Evolutionary conservation across 1,140 invertebrate genomes (phyloP), one percentile per base, ranked within the genome.

Genomic region (Pemphigus obesinymphae): DNA sequence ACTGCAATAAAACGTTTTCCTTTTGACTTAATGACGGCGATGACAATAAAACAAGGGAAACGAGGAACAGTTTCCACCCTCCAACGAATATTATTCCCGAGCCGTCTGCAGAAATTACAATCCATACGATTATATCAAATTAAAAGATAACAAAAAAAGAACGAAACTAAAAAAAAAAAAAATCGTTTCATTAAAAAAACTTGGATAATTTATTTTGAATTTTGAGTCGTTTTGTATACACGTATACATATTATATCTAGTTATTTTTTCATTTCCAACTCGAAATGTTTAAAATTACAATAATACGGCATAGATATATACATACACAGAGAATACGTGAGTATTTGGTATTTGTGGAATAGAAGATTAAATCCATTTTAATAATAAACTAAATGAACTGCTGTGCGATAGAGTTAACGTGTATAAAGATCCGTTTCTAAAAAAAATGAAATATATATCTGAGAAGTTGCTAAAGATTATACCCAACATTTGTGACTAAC

Each of bases 121-220:
- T 72, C n/a, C 29, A 45, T 50, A 75, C 20, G 48, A 43, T 58
- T 58, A 26, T 58, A 58, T 76, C 50, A 76, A 17, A 58, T 76
- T 76, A 58, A 76, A 76, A 76, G 73, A 76, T 76, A 76, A 76
- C 53, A 3, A 37, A 76, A 73, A n/a, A n/a, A n/a, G n/a, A n/a
- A n/a, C n/a, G n/a, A 26, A 23, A 26, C 34, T 73, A 31, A 37
- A 13, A 2, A 2, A 23, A 40, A 68, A 37, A 11, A 66, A 37
- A 37, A 66, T 37, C 26, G 8, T 61, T 34, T 68, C 10, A 31
- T 31, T 61, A 2, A 3, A 31, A 61, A 45, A n/a, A 66, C 63
- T 0, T 23, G 8, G 0, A 3, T 37, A 68, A 68, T 68, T 17
- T 40, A 31, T 70, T 70, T 43, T 70, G 43, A 70, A 43, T 43